phyloP scores from a whole-genome alignment of 1,140 invertebrate species.

The Teleopsis dalmanni region DNA sequence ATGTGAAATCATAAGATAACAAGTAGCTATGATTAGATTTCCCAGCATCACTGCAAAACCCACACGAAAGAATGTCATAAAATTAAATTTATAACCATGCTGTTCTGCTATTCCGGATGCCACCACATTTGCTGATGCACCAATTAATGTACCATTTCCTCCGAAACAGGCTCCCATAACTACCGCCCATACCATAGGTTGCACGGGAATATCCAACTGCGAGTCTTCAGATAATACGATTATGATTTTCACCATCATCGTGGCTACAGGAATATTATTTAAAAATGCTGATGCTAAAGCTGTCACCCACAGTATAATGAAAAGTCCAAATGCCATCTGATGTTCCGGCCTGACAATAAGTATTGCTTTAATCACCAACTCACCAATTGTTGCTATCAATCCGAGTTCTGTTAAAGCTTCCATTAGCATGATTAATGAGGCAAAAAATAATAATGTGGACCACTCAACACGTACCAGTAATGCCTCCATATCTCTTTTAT shows the following conservation, averaged over 20 bases:
- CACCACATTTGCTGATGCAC: conserved; percentile 69
- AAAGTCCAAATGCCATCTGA: conserved; percentile 55
- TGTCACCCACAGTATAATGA: conserved; percentile 65
- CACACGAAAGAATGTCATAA: conserved; percentile 49
- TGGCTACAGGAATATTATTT: conserved; percentile 72
- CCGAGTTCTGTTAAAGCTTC: conserved; percentile 60
- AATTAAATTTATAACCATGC: conserved; percentile 67
- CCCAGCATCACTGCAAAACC: conserved; percentile 67
- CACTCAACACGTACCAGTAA: conserved; percentile 68
- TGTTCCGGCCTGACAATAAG: conserved; percentile 49
- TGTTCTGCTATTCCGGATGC: conserved; percentile 70
- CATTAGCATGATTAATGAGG: conserved; percentile 67
- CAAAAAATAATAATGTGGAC: conserved; percentile 71
- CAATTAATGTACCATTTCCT: conserved; percentile 71
- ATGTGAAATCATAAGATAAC: conserved; percentile 62
- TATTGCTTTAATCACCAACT: conserved; percentile 54
- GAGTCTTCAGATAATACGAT: conserved; percentile 51
- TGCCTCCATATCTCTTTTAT: conserved; percentile 55
- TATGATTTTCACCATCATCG: conserved; percentile 68
- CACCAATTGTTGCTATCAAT: conserved; percentile 60
- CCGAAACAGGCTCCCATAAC: conserved; percentile 69
- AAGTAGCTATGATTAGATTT: conserved; percentile 51
- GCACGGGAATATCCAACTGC: conserved; percentile 52
- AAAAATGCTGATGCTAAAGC: conserved; percentile 64
- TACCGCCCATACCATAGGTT: conserved; percentile 64